phyloP scores from a whole-genome alignment of 2,888 invertebrate genomes.

The Malthinus seriepunctatus region DNA sequence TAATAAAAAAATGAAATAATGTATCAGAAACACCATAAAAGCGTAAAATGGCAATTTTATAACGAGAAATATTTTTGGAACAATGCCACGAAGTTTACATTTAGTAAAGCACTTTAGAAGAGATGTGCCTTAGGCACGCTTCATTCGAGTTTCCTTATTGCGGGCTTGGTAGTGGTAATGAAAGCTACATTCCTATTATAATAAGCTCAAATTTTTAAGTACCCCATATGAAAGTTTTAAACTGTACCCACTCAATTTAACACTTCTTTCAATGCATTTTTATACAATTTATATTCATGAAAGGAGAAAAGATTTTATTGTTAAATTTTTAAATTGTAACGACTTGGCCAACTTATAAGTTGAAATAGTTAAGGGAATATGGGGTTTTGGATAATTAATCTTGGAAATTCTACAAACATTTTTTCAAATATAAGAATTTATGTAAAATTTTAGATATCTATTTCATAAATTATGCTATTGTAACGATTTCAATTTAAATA shows the following conservation, averaged over 20 bases:
- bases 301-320: too few species aligned
- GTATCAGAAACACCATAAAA: background rate
- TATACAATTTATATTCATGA: too few species aligned
- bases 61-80: constrained; percentile 19
- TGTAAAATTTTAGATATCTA: too few species aligned
- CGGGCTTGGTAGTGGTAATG: constrained; percentile 7
- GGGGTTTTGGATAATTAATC: too few species aligned
- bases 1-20: too few species aligned
- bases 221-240: background rate
- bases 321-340: too few species aligned
- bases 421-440: too few species aligned
- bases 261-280: background rate
- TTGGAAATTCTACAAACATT: too few species aligned
- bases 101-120: constrained; percentile 18
- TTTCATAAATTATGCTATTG: too few species aligned
- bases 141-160: constrained; percentile 22
- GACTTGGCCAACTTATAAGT: too few species aligned
- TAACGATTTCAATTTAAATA: too few species aligned
- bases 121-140: constrained; percentile 22
- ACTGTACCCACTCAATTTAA: background rate
- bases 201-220: constrained; percentile 2
- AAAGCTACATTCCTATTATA: constrained; percentile 18
- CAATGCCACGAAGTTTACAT: constrained; percentile 22
- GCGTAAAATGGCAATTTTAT: constrained; percentile 23
- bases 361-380: too few species aligned